Conservation (phyloP, 2,888 invertebrate species). For the Nomada goodeniana region DNA sequence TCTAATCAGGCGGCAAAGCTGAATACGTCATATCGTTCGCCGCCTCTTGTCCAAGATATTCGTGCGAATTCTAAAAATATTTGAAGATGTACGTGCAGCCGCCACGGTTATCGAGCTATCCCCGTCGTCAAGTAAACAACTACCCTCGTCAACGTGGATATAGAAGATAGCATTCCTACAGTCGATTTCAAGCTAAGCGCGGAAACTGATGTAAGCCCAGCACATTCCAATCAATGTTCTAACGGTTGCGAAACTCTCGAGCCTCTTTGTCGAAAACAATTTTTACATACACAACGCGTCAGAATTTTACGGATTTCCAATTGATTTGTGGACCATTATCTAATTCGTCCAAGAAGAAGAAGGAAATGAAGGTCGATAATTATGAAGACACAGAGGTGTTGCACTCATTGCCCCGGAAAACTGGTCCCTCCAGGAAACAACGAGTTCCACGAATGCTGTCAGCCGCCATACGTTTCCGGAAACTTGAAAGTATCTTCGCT, state of each 20-base stretch:
- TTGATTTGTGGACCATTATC: not conserved
- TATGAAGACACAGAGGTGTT: constrained; percentile 77
- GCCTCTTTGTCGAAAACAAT: no score
- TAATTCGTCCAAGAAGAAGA: no score
- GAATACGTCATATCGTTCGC: not conserved
- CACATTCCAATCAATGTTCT: not conserved
- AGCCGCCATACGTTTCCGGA: constrained; percentile 76
- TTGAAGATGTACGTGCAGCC: constrained; percentile 16
- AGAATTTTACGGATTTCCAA: no score
- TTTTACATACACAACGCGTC: no score
- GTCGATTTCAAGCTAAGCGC: constrained; percentile 8
- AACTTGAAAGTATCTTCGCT: constrained; percentile 74
- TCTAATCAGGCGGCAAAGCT: not conserved
- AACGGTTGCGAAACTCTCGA: no score
- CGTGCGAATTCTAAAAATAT: constrained; percentile 14
- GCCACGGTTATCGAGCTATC: constrained; percentile 75
- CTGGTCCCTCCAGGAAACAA: constrained; percentile 58
- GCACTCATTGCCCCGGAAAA: constrained; percentile 79
- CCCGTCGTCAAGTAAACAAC: constrained; percentile 82
- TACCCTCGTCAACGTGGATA: constrained; percentile 4
- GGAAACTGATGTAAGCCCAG: not conserved
- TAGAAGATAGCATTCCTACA: constrained; percentile 42
- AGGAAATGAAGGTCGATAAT: not conserved
- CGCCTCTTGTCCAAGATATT: not conserved
- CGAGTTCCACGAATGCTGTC: constrained; percentile 71